Conservation (phyloP, 2,797 vertebrate genomes). For the Clarias pachynema region DNA sequence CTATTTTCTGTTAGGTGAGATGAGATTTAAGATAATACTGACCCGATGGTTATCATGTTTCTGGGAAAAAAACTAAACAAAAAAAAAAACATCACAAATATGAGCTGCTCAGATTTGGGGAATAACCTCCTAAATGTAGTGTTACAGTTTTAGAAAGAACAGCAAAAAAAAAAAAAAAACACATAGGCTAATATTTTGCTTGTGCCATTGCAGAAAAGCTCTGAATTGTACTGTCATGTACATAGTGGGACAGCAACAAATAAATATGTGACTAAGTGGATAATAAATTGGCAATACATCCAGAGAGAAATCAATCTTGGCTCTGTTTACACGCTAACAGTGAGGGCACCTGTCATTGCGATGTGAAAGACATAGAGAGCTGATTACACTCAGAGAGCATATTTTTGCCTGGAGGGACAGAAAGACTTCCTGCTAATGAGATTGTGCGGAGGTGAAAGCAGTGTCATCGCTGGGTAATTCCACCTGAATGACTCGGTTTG, state of each 20-base stretch:
- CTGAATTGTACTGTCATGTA: slow-evolving; percentile 13
- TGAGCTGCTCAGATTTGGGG: not conserved
- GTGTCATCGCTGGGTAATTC: slow-evolving; percentile 69
- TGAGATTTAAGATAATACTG: not conserved
- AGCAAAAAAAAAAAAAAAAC: not conserved
- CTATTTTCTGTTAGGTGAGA: not conserved
- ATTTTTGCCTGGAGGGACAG: slow-evolving; percentile 53
- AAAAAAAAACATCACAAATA: not conserved
- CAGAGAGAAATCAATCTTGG: slow-evolving; percentile 36
- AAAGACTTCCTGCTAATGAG: slow-evolving; percentile 58
- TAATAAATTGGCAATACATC: slow-evolving; percentile 51
- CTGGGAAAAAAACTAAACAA: not conserved
- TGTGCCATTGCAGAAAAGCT: not conserved
- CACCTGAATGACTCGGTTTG: slow-evolving; percentile 47
- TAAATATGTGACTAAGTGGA: slow-evolving; percentile 34
- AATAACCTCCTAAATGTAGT: not conserved
- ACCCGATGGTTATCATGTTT: not conserved
- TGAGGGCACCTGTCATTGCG: not conserved
- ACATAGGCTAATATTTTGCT: not conserved
- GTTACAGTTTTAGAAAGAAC: not conserved
- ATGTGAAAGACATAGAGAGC: slow-evolving; percentile 27
- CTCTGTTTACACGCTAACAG: slow-evolving; percentile 19
- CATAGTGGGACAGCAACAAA: not conserved
- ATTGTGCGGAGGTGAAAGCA: slow-evolving; percentile 74
- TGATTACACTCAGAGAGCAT: slow-evolving; percentile 4